These are phyloP conservation scores for Centruroides sculpturatus DNA, from an alignment of 1,140 invertebrate genomes.

Conservation along the genomic window DNA sequence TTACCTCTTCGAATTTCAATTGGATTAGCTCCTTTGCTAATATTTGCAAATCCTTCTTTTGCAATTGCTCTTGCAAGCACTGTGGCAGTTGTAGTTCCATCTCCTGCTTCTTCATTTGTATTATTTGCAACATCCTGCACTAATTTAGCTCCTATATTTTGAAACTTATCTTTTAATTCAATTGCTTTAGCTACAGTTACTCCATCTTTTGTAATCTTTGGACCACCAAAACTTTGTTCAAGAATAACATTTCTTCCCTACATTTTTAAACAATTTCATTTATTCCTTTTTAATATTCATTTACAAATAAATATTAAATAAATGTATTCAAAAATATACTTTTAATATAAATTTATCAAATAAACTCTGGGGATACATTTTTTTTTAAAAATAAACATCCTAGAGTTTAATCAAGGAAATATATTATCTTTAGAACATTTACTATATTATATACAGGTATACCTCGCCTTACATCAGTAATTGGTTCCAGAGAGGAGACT, in stretches of 20 bases:
- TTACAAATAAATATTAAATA: too few relatives aligned
- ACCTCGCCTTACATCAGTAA: too few relatives aligned
- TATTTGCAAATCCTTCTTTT: constrained; percentile 98
- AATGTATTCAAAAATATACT: too few relatives aligned
- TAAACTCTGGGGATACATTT: too few relatives aligned
- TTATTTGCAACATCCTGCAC: constrained; percentile 99
- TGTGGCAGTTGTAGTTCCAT: constrained; percentile 98
- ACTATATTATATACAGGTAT: too few relatives aligned
- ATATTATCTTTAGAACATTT: too few relatives aligned
- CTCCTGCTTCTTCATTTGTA: constrained; percentile 99
- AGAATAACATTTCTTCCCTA: constrained; percentile 96
- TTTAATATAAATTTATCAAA: too few relatives aligned
- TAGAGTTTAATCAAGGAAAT: too few relatives aligned
- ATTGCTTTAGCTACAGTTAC: constrained; percentile 98
- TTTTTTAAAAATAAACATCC: too few relatives aligned
- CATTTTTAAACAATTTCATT: background rate
- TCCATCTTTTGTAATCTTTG: constrained; percentile 99
- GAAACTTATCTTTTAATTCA: constrained; percentile 97
- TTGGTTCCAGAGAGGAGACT: too few relatives aligned
- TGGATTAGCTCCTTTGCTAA: constrained; percentile 96
- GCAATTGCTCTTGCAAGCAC: constrained; percentile 95
- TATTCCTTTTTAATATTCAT: too few relatives aligned
- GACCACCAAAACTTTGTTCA: constrained; percentile 98
- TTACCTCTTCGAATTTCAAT: constrained; percentile 83
- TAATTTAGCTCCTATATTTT: constrained; percentile 98